These are phyloP conservation scores for Enteromius viviparus DNA, from an alignment of 2,797 vertebrate species.

Conservation along the genomic window DNA sequence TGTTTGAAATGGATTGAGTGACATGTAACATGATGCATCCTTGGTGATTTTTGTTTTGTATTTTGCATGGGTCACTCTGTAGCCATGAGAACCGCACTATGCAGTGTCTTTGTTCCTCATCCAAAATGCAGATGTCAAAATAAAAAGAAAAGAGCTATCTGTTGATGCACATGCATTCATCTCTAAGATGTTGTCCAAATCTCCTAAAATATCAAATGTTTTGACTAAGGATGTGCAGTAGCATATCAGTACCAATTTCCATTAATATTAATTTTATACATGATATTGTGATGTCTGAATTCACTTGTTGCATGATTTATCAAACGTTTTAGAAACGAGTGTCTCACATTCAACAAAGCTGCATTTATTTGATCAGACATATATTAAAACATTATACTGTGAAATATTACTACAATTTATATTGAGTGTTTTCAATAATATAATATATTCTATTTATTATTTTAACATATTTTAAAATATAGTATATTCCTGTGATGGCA, in stretches of 20 bases:
- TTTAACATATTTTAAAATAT: background rate
- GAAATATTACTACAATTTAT: background rate
- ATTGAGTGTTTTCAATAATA: background rate
- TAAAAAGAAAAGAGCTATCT: constrained; percentile 6
- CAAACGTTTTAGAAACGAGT: background rate
- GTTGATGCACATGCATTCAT: background rate
- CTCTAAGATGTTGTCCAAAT: background rate
- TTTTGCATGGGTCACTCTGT: constrained; percentile 48
- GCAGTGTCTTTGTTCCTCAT: constrained; percentile 30
- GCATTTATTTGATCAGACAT: background rate
- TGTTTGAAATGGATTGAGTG: constrained; percentile 40
- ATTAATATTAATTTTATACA: background rate
- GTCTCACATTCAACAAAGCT: background rate
- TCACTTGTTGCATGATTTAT: background rate
- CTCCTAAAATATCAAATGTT: background rate
- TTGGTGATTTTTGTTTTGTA: constrained; percentile 55
- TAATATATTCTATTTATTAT: background rate
- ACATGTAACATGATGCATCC: constrained; percentile 46
- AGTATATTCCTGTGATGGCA: background rate
- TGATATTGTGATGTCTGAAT: background rate
- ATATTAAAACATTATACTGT: background rate
- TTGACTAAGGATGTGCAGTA: background rate
- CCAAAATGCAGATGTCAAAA: constrained; percentile 29
- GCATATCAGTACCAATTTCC: background rate
- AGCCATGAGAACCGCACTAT: constrained; percentile 53